phyloP scores from a whole-genome alignment of 2,797 vertebrate species.

The Siniperca scherzeri region DNA sequence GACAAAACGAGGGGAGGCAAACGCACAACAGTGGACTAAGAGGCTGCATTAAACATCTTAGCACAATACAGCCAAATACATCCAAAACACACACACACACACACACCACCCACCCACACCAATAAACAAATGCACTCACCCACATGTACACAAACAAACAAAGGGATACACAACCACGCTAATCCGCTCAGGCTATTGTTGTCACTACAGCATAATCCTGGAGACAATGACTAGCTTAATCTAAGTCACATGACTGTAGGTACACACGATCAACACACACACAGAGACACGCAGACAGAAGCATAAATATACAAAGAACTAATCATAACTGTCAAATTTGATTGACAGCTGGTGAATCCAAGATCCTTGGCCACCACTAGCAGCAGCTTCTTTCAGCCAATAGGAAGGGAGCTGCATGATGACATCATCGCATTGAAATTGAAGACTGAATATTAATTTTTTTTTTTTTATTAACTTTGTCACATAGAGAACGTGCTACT shows the following conservation, averaged over 20 bases:
- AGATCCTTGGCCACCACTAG: neutral
- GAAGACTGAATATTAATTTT: too few species aligned
- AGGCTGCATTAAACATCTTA: neutral
- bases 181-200: slow-evolving; percentile 64
- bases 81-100: neutral
- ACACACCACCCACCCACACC: slow-evolving; percentile 3
- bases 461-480: too few species aligned
- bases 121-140: neutral
- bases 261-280: slow-evolving; percentile 44
- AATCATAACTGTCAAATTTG: slow-evolving; percentile 17
- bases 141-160: slow-evolving; percentile 30
- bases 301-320: neutral
- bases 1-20: slow-evolving; percentile 14
- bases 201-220: slow-evolving; percentile 63
- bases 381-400: slow-evolving; percentile 8
- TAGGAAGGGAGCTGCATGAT: neutral
- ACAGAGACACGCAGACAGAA: slow-evolving; percentile 6
- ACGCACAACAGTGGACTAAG: neutral
- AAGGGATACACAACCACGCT: slow-evolving; percentile 32
- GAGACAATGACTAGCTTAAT: slow-evolving; percentile 67
- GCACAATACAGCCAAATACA: neutral
- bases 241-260: slow-evolving; percentile 61
- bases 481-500: neutral
- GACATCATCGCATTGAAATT: neutral
- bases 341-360: slow-evolving; percentile 9